Conservation (phyloP, 2,113 vertebrate genomes). For the Marmota flaviventris region DNA sequence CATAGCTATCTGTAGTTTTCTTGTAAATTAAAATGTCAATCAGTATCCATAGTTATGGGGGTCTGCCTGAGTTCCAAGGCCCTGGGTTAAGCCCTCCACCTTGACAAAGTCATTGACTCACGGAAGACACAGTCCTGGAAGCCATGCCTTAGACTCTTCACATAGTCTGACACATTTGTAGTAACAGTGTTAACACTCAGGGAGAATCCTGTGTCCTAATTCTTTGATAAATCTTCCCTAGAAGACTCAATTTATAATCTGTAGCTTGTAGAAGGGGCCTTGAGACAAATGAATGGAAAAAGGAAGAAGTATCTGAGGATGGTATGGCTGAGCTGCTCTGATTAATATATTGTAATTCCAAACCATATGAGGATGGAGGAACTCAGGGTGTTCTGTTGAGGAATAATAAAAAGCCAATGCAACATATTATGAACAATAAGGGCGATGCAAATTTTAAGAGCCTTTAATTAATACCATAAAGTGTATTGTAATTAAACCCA, state of each 20-base stretch:
- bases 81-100: not conserved
- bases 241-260: not conserved
- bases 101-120: not conserved
- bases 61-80: not conserved
- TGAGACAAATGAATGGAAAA: not conserved
- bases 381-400: not conserved
- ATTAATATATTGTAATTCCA: not conserved
- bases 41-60: not conserved
- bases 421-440: not conserved
- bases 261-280: not conserved
- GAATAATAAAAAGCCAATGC: not conserved
- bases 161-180: not conserved
- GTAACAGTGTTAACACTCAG: not conserved
- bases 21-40: not conserved
- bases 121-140: not conserved
- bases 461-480: not conserved
- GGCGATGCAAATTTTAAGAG: not conserved
- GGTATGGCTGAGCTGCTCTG: not conserved
- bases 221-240: not conserved
- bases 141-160: not conserved
- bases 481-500: not conserved
- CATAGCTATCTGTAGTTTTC: not conserved
- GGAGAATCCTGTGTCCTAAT: not conserved
- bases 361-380: not conserved
- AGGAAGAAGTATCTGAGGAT: not conserved